Base-by-base conservation (phyloP, 2,888 invertebrate species). In the Dyspetes luteomarginatus region DNA sequence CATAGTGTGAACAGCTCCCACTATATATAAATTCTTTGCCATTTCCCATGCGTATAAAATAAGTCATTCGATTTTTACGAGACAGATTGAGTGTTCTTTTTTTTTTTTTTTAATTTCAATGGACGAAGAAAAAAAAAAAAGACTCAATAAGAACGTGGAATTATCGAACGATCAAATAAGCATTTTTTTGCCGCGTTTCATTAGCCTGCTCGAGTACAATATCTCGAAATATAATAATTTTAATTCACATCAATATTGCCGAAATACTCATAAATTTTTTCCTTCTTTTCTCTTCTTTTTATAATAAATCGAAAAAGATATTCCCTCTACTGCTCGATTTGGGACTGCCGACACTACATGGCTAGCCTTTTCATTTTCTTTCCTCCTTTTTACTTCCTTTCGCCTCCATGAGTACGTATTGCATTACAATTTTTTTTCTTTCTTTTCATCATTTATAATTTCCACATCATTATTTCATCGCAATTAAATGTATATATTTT, bases 341-440 rank as follows among this genome's bases (percentile, higher is more conserved):
- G 85, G 82, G 86, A 88, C 87, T 85, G 87, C 87, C 80, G 69
- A 82, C 86, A 87, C 88, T 86, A 86, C 84, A 85, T 86, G 82
- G 86, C 88, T 82, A 84, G 75, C 79, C 84, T 85, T 85, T 82
- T 79, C 64, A 64, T 71, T 67, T 76, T 52, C 82, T 72, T 74
- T 73, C 79, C 62, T 80, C 82, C 67, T 68, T 77, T 48, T 56
- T 65, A 67, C 68, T n/a, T 74, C 7, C 36, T 52, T 7, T 69
- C 72, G 24, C 65, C 62, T 48, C 65, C 81, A 78, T 85, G 86
- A 90, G 87, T 90, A 90, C 89, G 89, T 89, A 88, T 88, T 89
- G 89, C 87, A 88, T 90, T 89, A 89, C 86, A 83, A 77, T 82
- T 81, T 81, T 56, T 52, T 68, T 67, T 65, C 71, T 65, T 41